Evolutionary conservation across 2,888 invertebrate species (phyloP).

Genomic region (Trichogramma evanescens): DNA sequence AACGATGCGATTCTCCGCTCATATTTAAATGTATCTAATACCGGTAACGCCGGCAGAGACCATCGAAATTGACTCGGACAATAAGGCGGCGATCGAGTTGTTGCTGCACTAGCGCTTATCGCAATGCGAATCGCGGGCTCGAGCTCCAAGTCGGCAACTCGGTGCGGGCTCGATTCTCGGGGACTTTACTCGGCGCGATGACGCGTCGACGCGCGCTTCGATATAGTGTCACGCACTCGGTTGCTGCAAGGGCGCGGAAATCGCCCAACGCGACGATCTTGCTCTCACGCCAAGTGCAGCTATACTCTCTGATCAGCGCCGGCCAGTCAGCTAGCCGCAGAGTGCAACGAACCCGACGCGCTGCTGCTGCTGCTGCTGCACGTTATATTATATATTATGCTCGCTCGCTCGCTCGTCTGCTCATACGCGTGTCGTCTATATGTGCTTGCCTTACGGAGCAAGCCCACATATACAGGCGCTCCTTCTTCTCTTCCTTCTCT

Average conservation of each 20-base stretch:
- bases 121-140: no score
- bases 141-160: not conserved
- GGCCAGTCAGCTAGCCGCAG: conserved; percentile 38
- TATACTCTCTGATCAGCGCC: conserved; percentile 25
- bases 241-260: no score
- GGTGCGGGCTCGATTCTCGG: not conserved
- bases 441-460: no score
- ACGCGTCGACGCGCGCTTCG: not conserved
- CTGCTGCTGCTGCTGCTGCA: conserved; percentile 11
- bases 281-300: conserved; percentile 33
- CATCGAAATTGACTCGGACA: no score
- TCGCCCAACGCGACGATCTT: not conserved
- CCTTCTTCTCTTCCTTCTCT: not conserved
- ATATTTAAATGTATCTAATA: no score
- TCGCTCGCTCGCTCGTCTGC: conserved; percentile 7
- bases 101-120: no score
- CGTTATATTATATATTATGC: conserved; percentile 14
- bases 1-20: no score
- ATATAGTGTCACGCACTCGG: no score
- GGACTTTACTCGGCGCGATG: not conserved
- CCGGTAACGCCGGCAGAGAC: no score
- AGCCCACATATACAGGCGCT: not conserved
- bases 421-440: not conserved
- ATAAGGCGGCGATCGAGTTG: no score
- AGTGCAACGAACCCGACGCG: conserved; percentile 38